Percentiles rank a stretch among this genome's conserved stretches.
Evolutionary conservation across 2,113 vertebrate genomes (phyloP).

Genomic region (Vireo altiloquus): DNA sequence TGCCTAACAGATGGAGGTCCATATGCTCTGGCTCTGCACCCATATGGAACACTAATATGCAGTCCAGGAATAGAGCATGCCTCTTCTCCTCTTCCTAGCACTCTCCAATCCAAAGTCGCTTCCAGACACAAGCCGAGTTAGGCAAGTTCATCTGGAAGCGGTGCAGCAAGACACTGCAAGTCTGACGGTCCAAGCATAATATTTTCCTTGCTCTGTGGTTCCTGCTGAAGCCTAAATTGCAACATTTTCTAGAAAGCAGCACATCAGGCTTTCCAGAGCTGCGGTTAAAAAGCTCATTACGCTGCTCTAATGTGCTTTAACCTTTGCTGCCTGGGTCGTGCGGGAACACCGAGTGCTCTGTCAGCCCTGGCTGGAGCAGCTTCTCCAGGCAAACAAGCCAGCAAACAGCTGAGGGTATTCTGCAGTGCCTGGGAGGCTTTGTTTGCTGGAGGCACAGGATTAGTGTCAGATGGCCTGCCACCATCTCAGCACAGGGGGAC

Average conservation of each 20-base stretch:
- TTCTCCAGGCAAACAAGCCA: constrained; percentile 12
- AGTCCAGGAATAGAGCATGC: constrained; percentile 63
- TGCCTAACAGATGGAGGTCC: constrained; percentile 71
- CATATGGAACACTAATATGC: constrained; percentile 62
- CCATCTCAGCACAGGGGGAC: neutral
- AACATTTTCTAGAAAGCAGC: neutral
- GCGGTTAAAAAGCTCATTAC: neutral
- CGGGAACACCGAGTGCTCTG: neutral
- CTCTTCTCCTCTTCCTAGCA: constrained; percentile 27
- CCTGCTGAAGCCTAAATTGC: neutral
- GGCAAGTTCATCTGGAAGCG: constrained; percentile 13
- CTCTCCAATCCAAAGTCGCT: constrained; percentile 25
- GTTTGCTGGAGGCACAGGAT: constrained; percentile 11
- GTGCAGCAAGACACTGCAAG: neutral
- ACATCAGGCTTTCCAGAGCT: neutral
- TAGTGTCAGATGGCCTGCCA: neutral
- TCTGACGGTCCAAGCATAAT: neutral
- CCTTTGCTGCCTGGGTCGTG: neutral
- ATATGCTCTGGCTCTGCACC: constrained; percentile 72
- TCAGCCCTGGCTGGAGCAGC: neutral
- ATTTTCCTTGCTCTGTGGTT: constrained; percentile 24
- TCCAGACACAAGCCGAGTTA: neutral
- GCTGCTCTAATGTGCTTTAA: neutral
- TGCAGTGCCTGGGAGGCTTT: neutral
- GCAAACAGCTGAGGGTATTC: neutral